These are phyloP conservation scores for Plutomurus gul DNA, from an alignment of 1,140 invertebrate genomes.

Conservation along the genomic window DNA sequence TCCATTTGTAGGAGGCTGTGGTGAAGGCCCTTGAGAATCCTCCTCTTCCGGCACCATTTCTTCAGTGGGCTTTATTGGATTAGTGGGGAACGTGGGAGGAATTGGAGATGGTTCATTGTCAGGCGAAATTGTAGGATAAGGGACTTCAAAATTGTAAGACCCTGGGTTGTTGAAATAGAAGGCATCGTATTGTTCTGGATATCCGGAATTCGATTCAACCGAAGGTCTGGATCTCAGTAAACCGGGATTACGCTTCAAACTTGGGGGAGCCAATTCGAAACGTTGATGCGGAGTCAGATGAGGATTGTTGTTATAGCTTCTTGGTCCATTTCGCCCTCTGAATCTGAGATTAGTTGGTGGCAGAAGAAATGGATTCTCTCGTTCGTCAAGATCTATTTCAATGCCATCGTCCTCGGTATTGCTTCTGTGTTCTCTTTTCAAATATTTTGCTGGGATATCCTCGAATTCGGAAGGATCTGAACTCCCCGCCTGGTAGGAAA, in stretches of 20 bases:
- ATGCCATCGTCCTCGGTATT: background rate
- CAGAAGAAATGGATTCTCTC: background rate
- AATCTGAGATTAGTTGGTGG: background rate
- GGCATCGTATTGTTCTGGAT: background rate
- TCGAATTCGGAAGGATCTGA: background rate
- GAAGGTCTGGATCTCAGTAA: background rate
- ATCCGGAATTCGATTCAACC: background rate
- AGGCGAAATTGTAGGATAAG: background rate
- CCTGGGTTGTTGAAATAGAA: background rate
- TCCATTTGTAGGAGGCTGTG: background rate
- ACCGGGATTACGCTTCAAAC: background rate
- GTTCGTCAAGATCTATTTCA: background rate
- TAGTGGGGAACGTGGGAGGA: background rate
- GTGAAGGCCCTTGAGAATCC: background rate
- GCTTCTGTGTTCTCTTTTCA: constrained; percentile 9
- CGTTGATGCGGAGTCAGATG: background rate
- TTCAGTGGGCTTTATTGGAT: background rate
- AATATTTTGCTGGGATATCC: constrained; percentile 14
- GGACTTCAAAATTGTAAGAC: background rate
- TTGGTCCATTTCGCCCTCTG: background rate
- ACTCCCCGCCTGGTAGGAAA: background rate
- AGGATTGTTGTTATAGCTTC: background rate
- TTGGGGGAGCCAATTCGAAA: constrained; percentile 2
- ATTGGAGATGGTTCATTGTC: background rate
- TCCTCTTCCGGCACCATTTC: background rate